Conservation (phyloP, 64 coral and sea anemone species). For the Platygyra sinensis region DNA sequence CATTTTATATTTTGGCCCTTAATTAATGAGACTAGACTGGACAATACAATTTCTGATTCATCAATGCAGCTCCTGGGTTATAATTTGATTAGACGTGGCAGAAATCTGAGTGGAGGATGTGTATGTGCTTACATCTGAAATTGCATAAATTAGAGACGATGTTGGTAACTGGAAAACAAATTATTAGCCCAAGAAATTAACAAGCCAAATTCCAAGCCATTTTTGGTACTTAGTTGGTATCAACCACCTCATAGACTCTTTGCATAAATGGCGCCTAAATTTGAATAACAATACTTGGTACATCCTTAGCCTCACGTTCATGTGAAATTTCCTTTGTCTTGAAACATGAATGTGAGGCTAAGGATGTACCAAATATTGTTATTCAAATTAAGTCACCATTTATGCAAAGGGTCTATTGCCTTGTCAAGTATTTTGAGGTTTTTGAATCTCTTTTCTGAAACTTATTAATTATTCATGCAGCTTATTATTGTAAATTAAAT, state of each 20-base stretch:
- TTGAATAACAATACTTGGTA: too few species aligned
- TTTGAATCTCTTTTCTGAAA: constrained; percentile 24
- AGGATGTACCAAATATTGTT: too few species aligned
- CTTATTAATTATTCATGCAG: too few species aligned
- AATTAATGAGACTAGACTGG: neutral
- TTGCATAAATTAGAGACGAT: neutral
- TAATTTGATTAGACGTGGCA: too few species aligned
- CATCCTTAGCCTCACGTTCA: too few species aligned
- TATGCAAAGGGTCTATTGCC: too few species aligned
- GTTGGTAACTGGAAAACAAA: neutral
- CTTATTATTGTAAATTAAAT: too few species aligned
- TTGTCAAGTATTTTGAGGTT: constrained; percentile 9
- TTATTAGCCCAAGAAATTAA: neutral
- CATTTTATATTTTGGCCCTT: neutral
- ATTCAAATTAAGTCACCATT: too few species aligned
- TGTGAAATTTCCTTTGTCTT: too few species aligned
- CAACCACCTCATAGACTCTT: neutral
- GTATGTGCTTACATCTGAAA: neutral
- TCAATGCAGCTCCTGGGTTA: neutral
- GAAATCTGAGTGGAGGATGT: neutral
- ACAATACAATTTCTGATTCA: neutral
- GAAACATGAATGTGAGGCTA: too few species aligned
- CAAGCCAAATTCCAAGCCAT: constrained; percentile 26
- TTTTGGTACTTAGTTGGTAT: constrained; percentile 34
- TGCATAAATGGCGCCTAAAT: too few species aligned